phyloP scores from a whole-genome alignment of 2,888 invertebrate genomes.

The Lasioglossum malachurum region DNA sequence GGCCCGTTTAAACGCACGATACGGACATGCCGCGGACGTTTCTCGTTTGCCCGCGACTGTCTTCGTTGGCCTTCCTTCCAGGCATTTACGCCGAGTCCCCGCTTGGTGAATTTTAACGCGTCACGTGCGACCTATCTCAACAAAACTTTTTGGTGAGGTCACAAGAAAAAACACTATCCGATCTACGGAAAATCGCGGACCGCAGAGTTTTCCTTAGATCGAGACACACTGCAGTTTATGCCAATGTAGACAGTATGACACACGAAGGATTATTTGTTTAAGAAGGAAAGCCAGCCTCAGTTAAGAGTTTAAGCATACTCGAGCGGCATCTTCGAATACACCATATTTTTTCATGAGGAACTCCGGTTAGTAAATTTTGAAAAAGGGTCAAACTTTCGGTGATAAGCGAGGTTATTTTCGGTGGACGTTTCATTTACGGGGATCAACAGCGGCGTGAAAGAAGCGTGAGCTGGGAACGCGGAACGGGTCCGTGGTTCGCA shows the following conservation, averaged over 20 bases:
- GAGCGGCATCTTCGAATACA: too few relatives aligned
- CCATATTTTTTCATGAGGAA: background rate
- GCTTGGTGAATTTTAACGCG: too few relatives aligned
- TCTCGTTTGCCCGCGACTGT: background rate
- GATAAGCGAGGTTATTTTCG: background rate
- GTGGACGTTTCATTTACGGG: background rate
- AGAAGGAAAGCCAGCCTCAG: too few relatives aligned
- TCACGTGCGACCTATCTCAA: too few relatives aligned
- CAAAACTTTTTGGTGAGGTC: too few relatives aligned
- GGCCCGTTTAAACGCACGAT: slow-evolving; percentile 9
- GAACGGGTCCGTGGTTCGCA: slow-evolving; percentile 47
- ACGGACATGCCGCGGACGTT: background rate
- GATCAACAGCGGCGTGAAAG: background rate
- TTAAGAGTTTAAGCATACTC: too few relatives aligned
- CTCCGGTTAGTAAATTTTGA: background rate
- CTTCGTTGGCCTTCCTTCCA: background rate
- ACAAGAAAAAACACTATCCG: too few relatives aligned
- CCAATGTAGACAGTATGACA: too few relatives aligned
- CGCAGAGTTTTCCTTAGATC: too few relatives aligned
- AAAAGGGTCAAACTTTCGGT: background rate
- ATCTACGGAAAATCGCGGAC: too few relatives aligned
- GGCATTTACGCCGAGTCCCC: background rate
- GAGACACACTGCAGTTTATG: too few relatives aligned
- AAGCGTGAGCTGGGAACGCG: slow-evolving; percentile 52
- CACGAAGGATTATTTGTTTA: too few relatives aligned